These are phyloP conservation scores for Melinaea marsaeus DNA, from an alignment of 2,888 invertebrate species.

Conservation along the genomic window DNA sequence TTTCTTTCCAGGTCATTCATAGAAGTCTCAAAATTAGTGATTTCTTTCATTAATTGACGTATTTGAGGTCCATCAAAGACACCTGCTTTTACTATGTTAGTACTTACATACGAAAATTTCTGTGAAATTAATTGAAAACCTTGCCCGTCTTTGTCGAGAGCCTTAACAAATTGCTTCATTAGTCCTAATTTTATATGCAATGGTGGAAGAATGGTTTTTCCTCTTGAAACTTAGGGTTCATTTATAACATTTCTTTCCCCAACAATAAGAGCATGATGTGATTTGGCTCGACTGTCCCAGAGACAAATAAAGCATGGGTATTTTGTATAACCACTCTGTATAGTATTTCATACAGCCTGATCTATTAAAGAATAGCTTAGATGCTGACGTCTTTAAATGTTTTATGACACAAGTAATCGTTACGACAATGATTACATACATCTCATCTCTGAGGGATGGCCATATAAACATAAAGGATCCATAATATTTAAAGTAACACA, in stretches of 20 bases:
- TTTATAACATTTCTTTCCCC: conserved; percentile 24
- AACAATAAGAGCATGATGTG: conserved; percentile 10
- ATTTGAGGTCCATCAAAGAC: conserved; percentile 4
- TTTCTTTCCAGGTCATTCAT: background rate
- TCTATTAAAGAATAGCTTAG: no score
- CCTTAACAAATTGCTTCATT: conserved; percentile 28
- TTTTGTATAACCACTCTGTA: conserved; percentile 11
- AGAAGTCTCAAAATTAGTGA: background rate
- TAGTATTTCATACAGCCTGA: no score
- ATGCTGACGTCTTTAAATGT: no score
- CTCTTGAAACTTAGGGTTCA: conserved; percentile 18
- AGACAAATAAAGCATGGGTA: conserved; percentile 27
- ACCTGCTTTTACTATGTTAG: conserved; percentile 26
- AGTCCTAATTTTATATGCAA: conserved; percentile 27
- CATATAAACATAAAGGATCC: no score
- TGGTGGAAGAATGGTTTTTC: conserved; percentile 23
- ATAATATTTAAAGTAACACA: no score
- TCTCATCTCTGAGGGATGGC: no score
- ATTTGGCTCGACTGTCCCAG: conserved; percentile 26
- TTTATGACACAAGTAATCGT: no score
- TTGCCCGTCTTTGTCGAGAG: conserved; percentile 17
- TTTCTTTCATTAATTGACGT: background rate
- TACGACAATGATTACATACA: no score
- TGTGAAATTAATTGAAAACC: conserved; percentile 17
- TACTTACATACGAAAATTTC: conserved; percentile 16